Conservation (phyloP, 2,113 vertebrate species). For the Echinops telfairi region DNA sequence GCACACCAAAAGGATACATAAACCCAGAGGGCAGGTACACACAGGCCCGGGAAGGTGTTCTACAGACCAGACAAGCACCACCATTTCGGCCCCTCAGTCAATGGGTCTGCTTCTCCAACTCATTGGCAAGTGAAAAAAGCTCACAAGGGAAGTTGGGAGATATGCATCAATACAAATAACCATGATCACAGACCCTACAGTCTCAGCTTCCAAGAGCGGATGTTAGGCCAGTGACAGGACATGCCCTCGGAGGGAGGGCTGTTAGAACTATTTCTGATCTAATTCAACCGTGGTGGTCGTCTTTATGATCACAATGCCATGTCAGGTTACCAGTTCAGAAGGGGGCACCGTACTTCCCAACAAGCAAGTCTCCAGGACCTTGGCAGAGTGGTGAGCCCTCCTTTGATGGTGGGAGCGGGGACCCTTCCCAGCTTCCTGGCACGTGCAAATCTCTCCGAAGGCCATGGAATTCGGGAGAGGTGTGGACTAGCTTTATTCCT, state of each 20-base stretch:
- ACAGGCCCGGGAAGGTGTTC: neutral
- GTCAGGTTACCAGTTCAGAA: conserved; percentile 67
- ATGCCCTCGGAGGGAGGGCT: conserved; percentile 45
- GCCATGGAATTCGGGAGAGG: neutral
- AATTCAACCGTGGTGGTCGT: conserved; percentile 40
- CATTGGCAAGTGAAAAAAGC: neutral
- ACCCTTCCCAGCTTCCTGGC: neutral
- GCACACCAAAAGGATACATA: neutral
- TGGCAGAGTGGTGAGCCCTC: neutral
- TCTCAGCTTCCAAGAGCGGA: neutral
- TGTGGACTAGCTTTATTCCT: neutral
- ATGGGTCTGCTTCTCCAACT: neutral
- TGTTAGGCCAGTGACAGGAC: neutral
- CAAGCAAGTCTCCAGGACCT: conserved; percentile 4
- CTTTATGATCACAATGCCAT: conserved; percentile 44
- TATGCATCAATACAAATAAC: neutral
- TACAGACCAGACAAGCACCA: neutral
- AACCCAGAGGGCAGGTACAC: neutral
- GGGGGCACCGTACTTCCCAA: neutral
- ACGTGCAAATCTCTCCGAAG: conserved; percentile 32
- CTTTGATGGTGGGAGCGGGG: neutral
- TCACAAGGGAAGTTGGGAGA: conserved; percentile 17
- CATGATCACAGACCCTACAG: neutral
- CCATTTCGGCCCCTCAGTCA: neutral
- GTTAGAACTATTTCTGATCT: conserved; percentile 43